Evolutionary conservation across 2,797 vertebrate genomes (phyloP), one percentile per base, ranked within the genome.

Genomic region (Microctenopoma lineatum): DNA sequence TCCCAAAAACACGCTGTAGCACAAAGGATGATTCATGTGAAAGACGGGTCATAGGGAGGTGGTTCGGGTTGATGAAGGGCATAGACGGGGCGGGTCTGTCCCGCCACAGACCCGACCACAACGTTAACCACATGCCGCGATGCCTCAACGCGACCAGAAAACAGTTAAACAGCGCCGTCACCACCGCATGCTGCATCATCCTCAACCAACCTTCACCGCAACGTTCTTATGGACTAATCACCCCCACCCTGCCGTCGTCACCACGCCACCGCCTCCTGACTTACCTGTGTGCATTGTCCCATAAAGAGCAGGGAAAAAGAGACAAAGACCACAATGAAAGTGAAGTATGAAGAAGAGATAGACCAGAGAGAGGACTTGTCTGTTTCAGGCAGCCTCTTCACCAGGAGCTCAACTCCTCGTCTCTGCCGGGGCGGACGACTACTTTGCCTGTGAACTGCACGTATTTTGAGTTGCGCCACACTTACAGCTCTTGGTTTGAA

Each of bases 401-500:
- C 21, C 60, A 54, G 21, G 36, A 69, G 16, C 50, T 57, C 16
- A 72, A 58, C 42, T 34, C 45, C 57, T 61, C 48, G 42, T 54
- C 27, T 54, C 27, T 26, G 47, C 50, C 34, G 46, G 7, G 12
- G 32, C 10, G 13, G 7, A 52, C 11, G 6, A 55, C 16, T 25
- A 10, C 48, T 59, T 51, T 32, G 13, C 2, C 16, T 11, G 11
- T 5, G 29, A 46, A 18, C 52, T 41, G 38, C 1, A 38, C 32
- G n/a, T 12, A 11, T 32, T 13, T 9, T 46, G 12, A 66, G 57
- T 76, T 46, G 13, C 0, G 64, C 27, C 2, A 42, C 46, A 97
- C 97, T 97, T 95, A 98, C 97, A 68, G 97, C 94, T 94, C 96
- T 96, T 13, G 97, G 97, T 93, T 98, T 97, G 92, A 97, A 98